phyloP scores from a whole-genome alignment of 2,113 vertebrate species.

The Daphoenositta chrysoptera region DNA sequence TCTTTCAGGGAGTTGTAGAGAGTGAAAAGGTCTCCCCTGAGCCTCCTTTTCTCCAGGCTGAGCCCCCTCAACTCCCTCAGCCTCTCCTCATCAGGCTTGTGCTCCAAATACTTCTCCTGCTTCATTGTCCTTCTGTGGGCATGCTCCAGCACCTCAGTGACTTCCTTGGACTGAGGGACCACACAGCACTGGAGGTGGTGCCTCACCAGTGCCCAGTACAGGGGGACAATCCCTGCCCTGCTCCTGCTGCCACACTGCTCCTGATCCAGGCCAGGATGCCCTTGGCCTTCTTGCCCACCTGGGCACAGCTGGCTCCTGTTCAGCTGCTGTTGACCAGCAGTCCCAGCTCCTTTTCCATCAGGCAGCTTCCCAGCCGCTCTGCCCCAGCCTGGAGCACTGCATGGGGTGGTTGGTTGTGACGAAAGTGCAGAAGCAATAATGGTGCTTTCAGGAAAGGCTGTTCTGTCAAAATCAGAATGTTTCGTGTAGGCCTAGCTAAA shows the following conservation, averaged over 20 bases:
- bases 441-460: neutral
- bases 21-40: neutral
- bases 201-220: neutral
- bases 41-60: neutral
- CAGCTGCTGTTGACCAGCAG: rapidly evolving
- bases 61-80: neutral
- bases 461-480: neutral
- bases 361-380: neutral
- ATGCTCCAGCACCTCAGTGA: rapidly evolving
- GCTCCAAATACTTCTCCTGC: neutral
- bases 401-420: neutral
- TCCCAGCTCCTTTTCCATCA: neutral
- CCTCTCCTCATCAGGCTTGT: neutral
- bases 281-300: neutral
- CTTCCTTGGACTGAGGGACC: neutral
- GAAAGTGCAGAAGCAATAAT: neutral
- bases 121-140: rapidly evolving
- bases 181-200: rapidly evolving
- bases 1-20: neutral
- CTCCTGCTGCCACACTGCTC: neutral
- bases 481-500: neutral
- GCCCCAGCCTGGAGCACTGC: neutral
- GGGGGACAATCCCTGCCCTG: rapidly evolving
- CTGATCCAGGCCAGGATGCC: neutral
- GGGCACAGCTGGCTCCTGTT: neutral